Base-by-base conservation (phyloP, 2,113 vertebrate species). In the Brachyhypopomus gauderio region DNA sequence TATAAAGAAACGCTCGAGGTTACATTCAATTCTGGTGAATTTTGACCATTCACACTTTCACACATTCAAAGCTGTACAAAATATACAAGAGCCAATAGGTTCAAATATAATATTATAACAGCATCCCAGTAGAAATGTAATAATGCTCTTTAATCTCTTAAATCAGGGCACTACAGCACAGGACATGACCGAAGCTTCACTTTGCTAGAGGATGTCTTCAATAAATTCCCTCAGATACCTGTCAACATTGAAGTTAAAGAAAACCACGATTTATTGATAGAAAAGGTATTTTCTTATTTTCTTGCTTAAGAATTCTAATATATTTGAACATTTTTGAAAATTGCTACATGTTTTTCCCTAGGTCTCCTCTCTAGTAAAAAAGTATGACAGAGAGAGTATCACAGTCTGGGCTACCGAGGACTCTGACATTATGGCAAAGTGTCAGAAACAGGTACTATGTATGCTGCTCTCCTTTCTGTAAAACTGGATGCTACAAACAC, bases 171-270 rank as follows among this genome's bases (percentile, higher is more conserved):
- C 36, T 92, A 89, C 71, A 93, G 94, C 75, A 91, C 74, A 0
- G 95, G 96, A 25, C 69, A 87, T 0, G 95, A 97, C 88, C 90
- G 92, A 72, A 92, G 70, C 80, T 92, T 97, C 25, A 75, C 92
- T 25, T 69, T 91, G 19, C 90, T 97, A 76, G 94, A 96, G 85
- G 94, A 96, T 0, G 17, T 95, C 73, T 96, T 96, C 88, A 90
- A 85, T 89, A 92, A 88, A 78, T 96, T 94, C 72, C 95, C 95
- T 0, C 22, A 75, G 66, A 81, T 75, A 1, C 94, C 95, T 1
- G 64, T 95, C 86, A 94, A 91, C 20, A 74, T 96, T 5, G 96
- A 97, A 84, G 88, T 97, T 79, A 97, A 97, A 86, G 83, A 88
- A 79, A 86, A 93, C 45, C 92, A 95, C 5, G 85, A 85, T 0